Evolutionary conservation across 2,113 vertebrate genomes (phyloP), one percentile per base, ranked within the genome.

Genomic region (Balaeniceps rex): DNA sequence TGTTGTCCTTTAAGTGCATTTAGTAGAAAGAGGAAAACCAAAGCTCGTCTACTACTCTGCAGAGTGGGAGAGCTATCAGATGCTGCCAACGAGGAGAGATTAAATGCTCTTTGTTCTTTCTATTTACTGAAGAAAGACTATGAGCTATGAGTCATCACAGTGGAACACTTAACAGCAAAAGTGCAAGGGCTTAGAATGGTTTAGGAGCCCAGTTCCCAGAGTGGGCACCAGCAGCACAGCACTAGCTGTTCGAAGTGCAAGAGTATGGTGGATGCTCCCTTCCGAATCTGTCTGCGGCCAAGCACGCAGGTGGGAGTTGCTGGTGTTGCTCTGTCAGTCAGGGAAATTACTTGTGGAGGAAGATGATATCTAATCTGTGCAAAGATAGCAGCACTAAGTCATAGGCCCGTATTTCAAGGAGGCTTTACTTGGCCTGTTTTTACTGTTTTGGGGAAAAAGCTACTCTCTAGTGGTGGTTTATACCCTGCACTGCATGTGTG

Each of bases 191-290:
- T 64, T 26, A 26, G 60, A 34, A 36, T 0, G 21, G 15, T 49
- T 11, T 9, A 25, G 64, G 61, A 55, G 25, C 12, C 5, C 3
- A 0, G 17, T 80, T 65, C 28, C 36, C 22, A 6, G 12, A 22
- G 49, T 40, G 60, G 22, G 38, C 40, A 38, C 6, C 68, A 61
- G 71, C 63, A 85, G 65, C 42, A n/a, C n/a, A 63, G 74, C 58
- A 19, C 25, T 11, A 12, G 47, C 31, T 44, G 28, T 17, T 38
- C 0, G 0, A 26, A 23, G 19, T 3, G 17, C 1, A 1, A 7
- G 36, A 19, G 29, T 4, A 4, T 14, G 36, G 25, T 11, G 47
- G n/a, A 4, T 86, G 17, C 12, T 40, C 33, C 47, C 17, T 89
- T n/a, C 82, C 7, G 3, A 29, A 78, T 24, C 63, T 19, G 33